Base-by-base conservation (phyloP, 2,113 vertebrate genomes). In the Etheostoma cragini region DNA sequence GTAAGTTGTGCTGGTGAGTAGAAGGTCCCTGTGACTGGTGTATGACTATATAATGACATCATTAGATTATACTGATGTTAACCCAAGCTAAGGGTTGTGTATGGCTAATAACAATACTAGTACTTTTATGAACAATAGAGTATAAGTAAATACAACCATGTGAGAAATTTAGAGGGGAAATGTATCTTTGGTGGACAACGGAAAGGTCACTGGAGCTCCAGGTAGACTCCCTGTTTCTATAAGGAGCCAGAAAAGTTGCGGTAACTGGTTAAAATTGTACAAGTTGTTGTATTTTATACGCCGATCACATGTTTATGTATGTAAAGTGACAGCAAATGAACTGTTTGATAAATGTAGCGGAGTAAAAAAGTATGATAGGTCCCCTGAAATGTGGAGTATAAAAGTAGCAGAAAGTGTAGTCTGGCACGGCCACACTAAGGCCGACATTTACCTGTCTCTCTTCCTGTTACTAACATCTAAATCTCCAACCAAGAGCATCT, bases 201-300 rank as follows among this genome's bases (percentile, higher is more conserved):
- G 52, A 76, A 80, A 66, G 15, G 22, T 54, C 13, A 54, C 66
- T 8, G 35, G 50, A 35, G 46, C 49, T 30, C 30, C 35, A 61
- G 42, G 13, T 46, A 74, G 17, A 24, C 17, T 0, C 17, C 53
- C 22, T 8, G 4, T 65, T 50, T 46, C 14, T 80, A 30, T 45
- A 45, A 61, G n/a, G 10, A 30, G 24, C 19, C 35, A 53, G 22
- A 14, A 52, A 33, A 22, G 53, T 42, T 58, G 3, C 33, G 1
- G n/a, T 11, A 11, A 4, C 21, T 53, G 22, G 12, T 56, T 24
- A 30, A 30, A 30, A 3, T 30, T 30, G 26, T 30, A 54, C 3
- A 54, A 2, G 14, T 24, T 22, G 53, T 54, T 54, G 52, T 22
- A 3, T n/a, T 22, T n/a, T 22, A 22, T n/a, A n/a, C 14, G 8